Conservation (phyloP, 2,888 invertebrate genomes). For the Acrobasis suavella region DNA sequence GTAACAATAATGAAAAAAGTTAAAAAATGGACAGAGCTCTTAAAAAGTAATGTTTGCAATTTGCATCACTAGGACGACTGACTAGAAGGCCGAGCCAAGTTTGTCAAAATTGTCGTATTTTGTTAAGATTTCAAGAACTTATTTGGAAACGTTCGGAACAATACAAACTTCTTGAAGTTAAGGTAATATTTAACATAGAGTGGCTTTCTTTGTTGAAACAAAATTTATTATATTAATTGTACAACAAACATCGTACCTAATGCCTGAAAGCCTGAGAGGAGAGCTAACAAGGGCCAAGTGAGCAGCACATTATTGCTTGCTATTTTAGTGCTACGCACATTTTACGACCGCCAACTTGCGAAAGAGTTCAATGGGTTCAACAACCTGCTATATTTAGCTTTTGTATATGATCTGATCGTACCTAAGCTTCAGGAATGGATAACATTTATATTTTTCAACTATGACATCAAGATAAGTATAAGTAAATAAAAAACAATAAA, state of each 20-base stretch:
- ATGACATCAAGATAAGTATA: not conserved
- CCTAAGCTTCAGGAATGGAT: constrained; percentile 8
- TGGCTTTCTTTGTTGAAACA: no score
- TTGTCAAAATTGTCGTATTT: not conserved
- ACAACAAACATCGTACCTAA: constrained; percentile 7
- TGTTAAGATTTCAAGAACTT: not conserved
- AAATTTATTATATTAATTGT: not conserved
- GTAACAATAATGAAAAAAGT: constrained; percentile 43
- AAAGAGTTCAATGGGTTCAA: constrained; percentile 53
- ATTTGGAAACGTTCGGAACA: no score
- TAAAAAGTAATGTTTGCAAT: not conserved
- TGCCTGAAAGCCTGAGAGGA: constrained; percentile 12
- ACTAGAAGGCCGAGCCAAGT: not conserved
- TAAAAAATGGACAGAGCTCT: constrained; percentile 28
- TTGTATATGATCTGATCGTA: constrained; percentile 29
- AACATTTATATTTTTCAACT: not conserved
- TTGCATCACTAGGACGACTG: not conserved
- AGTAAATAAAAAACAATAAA: no score
- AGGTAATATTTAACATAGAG: no score
- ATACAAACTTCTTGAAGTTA: no score
- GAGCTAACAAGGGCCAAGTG: constrained; percentile 16
- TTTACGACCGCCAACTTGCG: constrained; percentile 43
- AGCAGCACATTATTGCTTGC: constrained; percentile 17
- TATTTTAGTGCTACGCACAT: constrained; percentile 30
- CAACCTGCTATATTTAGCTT: constrained; percentile 55